Base-by-base conservation (phyloP, 2,113 vertebrate genomes). In the Fulica atra region DNA sequence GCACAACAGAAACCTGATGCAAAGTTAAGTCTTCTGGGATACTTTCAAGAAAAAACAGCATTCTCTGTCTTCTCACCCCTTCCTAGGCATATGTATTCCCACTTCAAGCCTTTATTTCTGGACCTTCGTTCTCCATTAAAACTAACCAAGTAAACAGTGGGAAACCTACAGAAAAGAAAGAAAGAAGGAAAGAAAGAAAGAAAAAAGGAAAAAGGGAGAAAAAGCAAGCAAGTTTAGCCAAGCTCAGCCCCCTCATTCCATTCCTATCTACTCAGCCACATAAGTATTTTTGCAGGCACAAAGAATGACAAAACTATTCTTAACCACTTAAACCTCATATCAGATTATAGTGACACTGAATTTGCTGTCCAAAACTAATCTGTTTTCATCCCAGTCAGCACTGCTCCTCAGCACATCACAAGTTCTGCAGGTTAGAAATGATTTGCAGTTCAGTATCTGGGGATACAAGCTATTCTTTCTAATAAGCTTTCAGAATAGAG, bases 241-340 rank as follows among this genome's bases (percentile, higher is more conserved):
- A 82, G 74, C 82, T 77, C 93, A 71, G 61, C 78, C 87, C 78
- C 40, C 84, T 94, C 92, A 89, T 93, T 92, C 90, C 90, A 80
- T 31, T 96, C 70, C 65, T 40, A 44, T 80, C 78, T 85, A 79
- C 79, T 92, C 90, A 92, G 66, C 28, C 82, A 76, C 57, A 81
- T 40, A 85, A 94, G 89, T 88, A 90, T 73, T 95, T 94, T 48
- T 44, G 63, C 92, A 92, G 70, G 63, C 88, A 92, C 50, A 82
- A 93, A 86, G 84, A 91, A 81, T 14, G 85, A 76, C 50, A 65
- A 46, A 91, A 96, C 61, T 60, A 72, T 92, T 53, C 50, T 94
- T 60, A 82, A 88, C 38, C 82, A 69, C 82, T 80, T 44, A 40
- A 70, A 79, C 28, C 26, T 60, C 40, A 1, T 44, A 23, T 40